Conservation (phyloP, 2,888 invertebrate genomes). For the Falcaria lacertinaria region DNA sequence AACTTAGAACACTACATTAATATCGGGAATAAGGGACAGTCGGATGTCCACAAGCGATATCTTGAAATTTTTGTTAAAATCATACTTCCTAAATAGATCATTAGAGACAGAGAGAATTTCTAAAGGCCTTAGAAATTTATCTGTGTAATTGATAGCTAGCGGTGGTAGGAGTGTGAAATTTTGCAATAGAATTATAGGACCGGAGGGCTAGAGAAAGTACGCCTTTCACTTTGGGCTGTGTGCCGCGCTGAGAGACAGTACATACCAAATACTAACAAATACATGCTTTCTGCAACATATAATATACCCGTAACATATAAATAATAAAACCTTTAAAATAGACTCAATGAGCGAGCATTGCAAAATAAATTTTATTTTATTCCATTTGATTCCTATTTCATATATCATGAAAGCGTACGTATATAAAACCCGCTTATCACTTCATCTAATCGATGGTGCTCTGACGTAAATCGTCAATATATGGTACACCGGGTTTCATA, state of each 20-base stretch:
- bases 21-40: too few relatives aligned
- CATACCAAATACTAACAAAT: slow-evolving; percentile 66
- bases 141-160: slow-evolving; percentile 60
- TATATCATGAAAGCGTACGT: slow-evolving; percentile 7
- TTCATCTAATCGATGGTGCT: slow-evolving; percentile 25
- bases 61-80: too few relatives aligned
- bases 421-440: slow-evolving; percentile 16
- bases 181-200: slow-evolving; percentile 66
- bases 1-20: too few relatives aligned
- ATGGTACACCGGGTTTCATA: slow-evolving; percentile 11
- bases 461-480: slow-evolving; percentile 16
- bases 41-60: too few relatives aligned
- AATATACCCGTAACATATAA: too few relatives aligned
- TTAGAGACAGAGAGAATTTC: too few relatives aligned
- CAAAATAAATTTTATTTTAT: slow-evolving; percentile 11
- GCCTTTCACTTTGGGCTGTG: slow-evolving; percentile 66
- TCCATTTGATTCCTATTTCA: slow-evolving; percentile 8
- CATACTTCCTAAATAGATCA: too few relatives aligned
- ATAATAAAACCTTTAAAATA: slow-evolving; percentile 15
- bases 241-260: slow-evolving; percentile 39
- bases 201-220: slow-evolving; percentile 74
- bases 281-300: slow-evolving; percentile 48
- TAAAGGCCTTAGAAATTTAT: slow-evolving; percentile 54
- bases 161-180: slow-evolving; percentile 64
- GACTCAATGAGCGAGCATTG: slow-evolving; percentile 11